phyloP scores from a whole-genome alignment of 2,797 vertebrate species.

The Chrosomus eos region DNA sequence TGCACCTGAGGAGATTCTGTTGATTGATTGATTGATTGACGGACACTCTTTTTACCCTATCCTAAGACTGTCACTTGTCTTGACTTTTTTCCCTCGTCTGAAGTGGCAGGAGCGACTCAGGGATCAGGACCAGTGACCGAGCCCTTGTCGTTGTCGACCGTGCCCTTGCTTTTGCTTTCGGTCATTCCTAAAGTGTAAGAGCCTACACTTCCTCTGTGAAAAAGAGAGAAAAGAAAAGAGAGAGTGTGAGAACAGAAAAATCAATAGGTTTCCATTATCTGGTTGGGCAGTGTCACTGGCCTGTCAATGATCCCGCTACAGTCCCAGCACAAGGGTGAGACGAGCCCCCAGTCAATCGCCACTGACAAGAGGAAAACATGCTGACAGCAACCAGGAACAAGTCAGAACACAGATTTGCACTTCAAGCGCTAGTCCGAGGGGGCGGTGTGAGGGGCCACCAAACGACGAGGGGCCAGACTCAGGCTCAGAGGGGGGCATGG shows the following conservation, averaged over 20 bases:
- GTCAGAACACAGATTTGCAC: conserved; percentile 96
- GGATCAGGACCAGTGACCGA: conserved; percentile 73
- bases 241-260: conserved; percentile 77
- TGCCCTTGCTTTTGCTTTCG: conserved; percentile 65
- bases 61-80: conserved; percentile 19
- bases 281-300: conserved; percentile 94
- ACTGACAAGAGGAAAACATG: conserved; percentile 95
- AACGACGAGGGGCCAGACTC: conserved; percentile 73
- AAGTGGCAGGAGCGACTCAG: conserved; percentile 65
- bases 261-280: conserved; percentile 99
- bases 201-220: conserved; percentile 52
- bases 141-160: conserved; percentile 39
- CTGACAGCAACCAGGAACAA: conserved; percentile 92
- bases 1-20: conserved; percentile 47
- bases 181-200: conserved; percentile 74
- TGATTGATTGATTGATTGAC: conserved; percentile 47
- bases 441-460: conserved; percentile 78
- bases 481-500: conserved; percentile 64
- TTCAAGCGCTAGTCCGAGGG: conserved; percentile 82
- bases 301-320: conserved; percentile 98
- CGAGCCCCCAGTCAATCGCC: conserved; percentile 87
- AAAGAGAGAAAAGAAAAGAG: conserved; percentile 43
- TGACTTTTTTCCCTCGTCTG: conserved; percentile 51
- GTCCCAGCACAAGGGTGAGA: conserved; percentile 75
- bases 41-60: conserved; percentile 57